Percentiles rank a stretch among this genome's conserved stretches.
phyloP scores from a whole-genome alignment of 2,113 vertebrate genomes.

The Todiramphus chloris region DNA sequence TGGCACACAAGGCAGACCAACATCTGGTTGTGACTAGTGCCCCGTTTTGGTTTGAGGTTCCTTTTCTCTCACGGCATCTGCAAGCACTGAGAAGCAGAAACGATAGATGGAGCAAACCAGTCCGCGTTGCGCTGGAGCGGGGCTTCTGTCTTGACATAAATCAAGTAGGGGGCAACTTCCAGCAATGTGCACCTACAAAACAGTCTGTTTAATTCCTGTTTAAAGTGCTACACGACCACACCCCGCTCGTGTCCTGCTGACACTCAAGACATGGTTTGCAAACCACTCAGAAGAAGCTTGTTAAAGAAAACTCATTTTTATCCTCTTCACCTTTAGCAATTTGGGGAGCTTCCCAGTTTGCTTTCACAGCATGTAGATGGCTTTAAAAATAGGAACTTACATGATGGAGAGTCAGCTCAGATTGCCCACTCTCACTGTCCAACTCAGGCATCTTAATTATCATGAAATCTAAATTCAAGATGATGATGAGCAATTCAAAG shows the following conservation, averaged over 20 bases:
- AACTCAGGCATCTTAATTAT: slow-evolving; percentile 6
- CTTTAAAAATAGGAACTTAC: background rate
- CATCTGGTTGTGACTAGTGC: slow-evolving; percentile 34
- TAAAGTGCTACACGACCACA: background rate
- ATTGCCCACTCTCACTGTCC: background rate
- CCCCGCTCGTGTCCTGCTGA: background rate
- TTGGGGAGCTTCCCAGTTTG: background rate
- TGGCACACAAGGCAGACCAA: background rate
- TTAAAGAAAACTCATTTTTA: background rate
- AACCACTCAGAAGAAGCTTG: background rate
- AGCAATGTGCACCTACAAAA: background rate
- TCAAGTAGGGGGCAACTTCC: background rate
- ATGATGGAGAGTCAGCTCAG: background rate
- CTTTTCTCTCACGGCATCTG: background rate
- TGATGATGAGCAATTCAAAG: background rate
- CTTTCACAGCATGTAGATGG: background rate
- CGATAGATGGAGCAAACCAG: background rate
- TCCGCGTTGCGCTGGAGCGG: rapidly evolving
- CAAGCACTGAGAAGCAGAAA: background rate
- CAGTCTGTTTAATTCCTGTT: background rate
- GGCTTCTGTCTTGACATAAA: background rate
- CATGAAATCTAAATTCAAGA: slow-evolving; percentile 24
- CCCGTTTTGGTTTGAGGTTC: background rate
- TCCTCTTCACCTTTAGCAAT: background rate
- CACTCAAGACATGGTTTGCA: background rate